These are phyloP conservation scores for Lepidocyrtoides sp. DNA, from an alignment of 2,888 invertebrate species.

Conservation along the genomic window DNA sequence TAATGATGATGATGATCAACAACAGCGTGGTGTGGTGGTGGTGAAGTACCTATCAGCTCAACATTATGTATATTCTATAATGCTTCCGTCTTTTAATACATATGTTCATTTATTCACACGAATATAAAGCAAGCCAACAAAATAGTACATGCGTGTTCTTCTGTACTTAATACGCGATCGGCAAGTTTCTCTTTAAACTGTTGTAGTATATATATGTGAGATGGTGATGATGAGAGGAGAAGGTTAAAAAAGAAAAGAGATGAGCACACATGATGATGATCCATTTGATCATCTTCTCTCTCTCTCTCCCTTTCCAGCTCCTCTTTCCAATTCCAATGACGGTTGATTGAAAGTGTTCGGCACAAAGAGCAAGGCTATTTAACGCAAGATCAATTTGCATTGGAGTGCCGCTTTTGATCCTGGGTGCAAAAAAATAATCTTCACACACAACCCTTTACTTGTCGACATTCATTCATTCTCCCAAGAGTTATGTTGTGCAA, in stretches of 20 bases:
- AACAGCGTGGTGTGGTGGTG: not conserved
- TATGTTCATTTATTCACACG: not conserved
- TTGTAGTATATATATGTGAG: not conserved
- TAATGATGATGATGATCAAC: constrained; percentile 37
- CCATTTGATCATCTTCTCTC: constrained; percentile 68
- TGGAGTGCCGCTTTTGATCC: constrained; percentile 84
- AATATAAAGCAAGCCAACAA: not conserved
- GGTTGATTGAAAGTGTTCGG: constrained; percentile 78
- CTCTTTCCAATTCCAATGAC: constrained; percentile 48
- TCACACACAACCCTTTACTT: constrained; percentile 80
- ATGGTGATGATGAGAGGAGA: constrained; percentile 44
- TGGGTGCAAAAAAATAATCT: constrained; percentile 84
- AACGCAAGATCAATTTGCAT: constrained; percentile 84
- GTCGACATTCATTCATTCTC: constrained; percentile 63
- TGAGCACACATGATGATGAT: constrained; percentile 71
- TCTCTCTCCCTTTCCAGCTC: constrained; percentile 41
- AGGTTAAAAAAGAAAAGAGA: constrained; percentile 56
- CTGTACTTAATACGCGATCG: constrained; percentile 62
- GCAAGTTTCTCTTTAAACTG: constrained; percentile 36
- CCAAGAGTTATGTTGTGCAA: constrained; percentile 40
- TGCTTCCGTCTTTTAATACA: not conserved
- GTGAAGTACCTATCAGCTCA: too few species aligned
- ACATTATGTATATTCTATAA: constrained; percentile 15
- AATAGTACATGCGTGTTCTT: constrained; percentile 8
- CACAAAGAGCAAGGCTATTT: constrained; percentile 82